Percentiles rank a stretch among this genome's conserved stretches.
Conservation (phyloP, 2,113 vertebrate species). For the Columba janthina region DNA sequence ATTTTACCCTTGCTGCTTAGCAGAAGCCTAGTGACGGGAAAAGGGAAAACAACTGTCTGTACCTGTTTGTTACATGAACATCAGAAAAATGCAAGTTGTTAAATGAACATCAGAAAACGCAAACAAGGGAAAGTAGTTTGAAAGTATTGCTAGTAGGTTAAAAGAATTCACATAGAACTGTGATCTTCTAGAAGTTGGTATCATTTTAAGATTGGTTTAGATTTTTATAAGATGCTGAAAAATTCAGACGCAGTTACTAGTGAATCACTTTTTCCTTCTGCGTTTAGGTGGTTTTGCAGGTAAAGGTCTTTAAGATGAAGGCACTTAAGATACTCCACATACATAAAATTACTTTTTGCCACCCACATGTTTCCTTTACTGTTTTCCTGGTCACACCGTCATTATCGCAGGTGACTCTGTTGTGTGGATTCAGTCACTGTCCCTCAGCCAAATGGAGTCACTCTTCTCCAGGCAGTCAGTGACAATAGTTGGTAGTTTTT, state of each 20-base stretch:
- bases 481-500: background rate
- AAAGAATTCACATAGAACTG: background rate
- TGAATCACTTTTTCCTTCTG: background rate
- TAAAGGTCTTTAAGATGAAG: background rate
- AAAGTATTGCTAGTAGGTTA: background rate
- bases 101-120: background rate
- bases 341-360: background rate
- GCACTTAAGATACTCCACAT: background rate
- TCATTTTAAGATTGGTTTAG: background rate
- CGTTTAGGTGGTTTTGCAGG: background rate
- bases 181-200: background rate
- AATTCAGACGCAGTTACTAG: background rate
- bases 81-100: background rate
- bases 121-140: background rate
- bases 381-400: background rate
- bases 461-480: background rate
- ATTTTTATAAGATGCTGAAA: background rate
- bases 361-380: background rate
- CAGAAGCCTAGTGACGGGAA: background rate
- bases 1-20: constrained; percentile 4
- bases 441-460: background rate
- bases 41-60: background rate
- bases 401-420: background rate
- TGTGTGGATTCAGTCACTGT: background rate
- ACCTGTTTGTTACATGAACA: background rate